Evolutionary conservation across 2,888 invertebrate genomes (phyloP), one percentile per base, ranked within the genome.

Genomic region (Acheta domesticus): DNA sequence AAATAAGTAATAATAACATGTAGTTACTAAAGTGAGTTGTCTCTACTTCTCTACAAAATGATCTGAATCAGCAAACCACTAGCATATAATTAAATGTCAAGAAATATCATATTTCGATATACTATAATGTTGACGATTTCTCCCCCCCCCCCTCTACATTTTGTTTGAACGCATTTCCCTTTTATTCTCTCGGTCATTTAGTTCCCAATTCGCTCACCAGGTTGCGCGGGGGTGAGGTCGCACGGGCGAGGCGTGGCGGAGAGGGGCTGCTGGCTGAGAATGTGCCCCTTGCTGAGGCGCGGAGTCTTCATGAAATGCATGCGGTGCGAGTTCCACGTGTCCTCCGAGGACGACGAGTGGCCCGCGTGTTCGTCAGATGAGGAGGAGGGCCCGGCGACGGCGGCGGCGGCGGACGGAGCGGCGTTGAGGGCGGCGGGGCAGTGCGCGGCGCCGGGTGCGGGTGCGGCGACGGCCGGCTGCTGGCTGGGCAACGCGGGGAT

Each of bases 311-410:
- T 48, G 50, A 80, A 77, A n/a, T 82, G 83, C 80, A 83, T 80
- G 75, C 81, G 81, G 79, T 84, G 84, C 14, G 83, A 83, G 82
- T 84, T 82, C 84, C 84, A 84, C 4, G 84, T 83, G 20, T 83
- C 83, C 75, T 83, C 82, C 11, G 83, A 83, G 5, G 81, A 80
- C 14, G 82, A 82, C 20, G 79, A 20, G 14, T 80, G 49, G 11
- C 50, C 48, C 20, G 74, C 12, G 78, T 79, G 36, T 76, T 82
- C 74, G 81, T 81, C 75, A 16, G 23, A n/a, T n/a, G n/a, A 2
- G 23, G 77, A 36, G 16, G 50, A 16, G 36, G 77, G 50, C 62
- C 80, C 48, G 77, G 77, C 75, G n/a, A 16, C 48, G 5, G 50
- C 49, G 11, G 77, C 49, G n/a, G 23, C 23, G 20, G n/a, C 77